Conservation (phyloP, 2,797 vertebrate species). For the Peromyscus nudipes region DNA sequence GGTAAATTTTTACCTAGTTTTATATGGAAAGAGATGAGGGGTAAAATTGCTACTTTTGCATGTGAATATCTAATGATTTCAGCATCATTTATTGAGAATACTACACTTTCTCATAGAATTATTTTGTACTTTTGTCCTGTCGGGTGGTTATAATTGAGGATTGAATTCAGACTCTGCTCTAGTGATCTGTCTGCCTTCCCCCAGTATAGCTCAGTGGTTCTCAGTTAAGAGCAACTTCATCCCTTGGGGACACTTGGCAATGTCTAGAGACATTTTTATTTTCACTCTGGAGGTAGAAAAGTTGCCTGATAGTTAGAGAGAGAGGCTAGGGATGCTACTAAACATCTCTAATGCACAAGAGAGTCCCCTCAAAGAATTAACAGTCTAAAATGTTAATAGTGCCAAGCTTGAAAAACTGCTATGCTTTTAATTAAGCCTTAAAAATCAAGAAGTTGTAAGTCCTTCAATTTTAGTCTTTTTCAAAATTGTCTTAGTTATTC, state of each 20-base stretch:
- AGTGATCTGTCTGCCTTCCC: not conserved
- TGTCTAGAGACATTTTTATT: not conserved
- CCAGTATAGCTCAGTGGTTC: not conserved
- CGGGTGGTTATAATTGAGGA: not conserved
- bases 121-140: not conserved
- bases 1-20: constrained; percentile 40
- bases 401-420: not conserved
- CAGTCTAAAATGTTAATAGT: not conserved
- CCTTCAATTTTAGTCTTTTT: constrained; percentile 9
- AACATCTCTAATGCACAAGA: not conserved
- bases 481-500: constrained; percentile 1
- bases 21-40: not conserved
- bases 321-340: not conserved
- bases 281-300: not conserved
- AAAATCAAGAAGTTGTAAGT: not conserved
- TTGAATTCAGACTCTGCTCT: constrained; percentile 9
- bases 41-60: not conserved
- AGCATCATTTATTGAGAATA: constrained; percentile 14
- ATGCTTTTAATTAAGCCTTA: not conserved
- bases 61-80: not conserved
- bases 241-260: not conserved
- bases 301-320: not conserved
- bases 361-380: not conserved
- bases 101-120: constrained; percentile 41
- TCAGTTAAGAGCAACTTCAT: not conserved